Evolutionary conservation across 2,797 vertebrate species (phyloP).

Genomic region (Eleutherodactylus coqui): DNA sequence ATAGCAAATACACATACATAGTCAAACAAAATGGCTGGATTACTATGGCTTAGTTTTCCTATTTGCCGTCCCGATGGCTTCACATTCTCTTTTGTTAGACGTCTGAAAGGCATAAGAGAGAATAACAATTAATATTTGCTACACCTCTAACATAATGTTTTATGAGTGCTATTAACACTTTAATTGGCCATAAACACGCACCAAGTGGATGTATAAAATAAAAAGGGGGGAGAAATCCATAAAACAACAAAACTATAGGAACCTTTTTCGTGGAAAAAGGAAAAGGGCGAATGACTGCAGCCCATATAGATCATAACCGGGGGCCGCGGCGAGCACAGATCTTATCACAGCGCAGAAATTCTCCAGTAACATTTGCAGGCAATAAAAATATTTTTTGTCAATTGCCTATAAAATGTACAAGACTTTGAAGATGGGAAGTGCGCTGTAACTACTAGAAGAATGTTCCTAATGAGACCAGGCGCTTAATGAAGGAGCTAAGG

Average conservation of each 20-base stretch:
- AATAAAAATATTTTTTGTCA: neutral
- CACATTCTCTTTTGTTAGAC: conserved; percentile 95
- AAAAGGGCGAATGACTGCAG: conserved; percentile 1
- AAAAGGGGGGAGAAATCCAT: neutral
- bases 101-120: conserved; percentile 75
- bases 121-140: conserved; percentile 56
- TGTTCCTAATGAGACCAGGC: conserved; percentile 67
- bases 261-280: neutral
- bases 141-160: conserved; percentile 44
- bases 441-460: conserved; percentile 32
- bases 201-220: conserved; percentile 46
- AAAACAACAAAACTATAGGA: conserved; percentile 7
- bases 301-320: conserved; percentile 10
- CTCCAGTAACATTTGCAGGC: conserved; percentile 7
- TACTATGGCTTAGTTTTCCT: conserved; percentile 87
- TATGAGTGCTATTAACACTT: conserved; percentile 9
- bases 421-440: conserved; percentile 3
- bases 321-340: neutral
- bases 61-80: conserved; percentile 89
- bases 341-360: conserved; percentile 4
- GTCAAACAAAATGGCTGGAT: conserved; percentile 92
- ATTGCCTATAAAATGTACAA: conserved; percentile 35
- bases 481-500: conserved; percentile 40
- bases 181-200: conserved; percentile 34
- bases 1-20: conserved; percentile 75